Evolutionary conservation across 2,888 invertebrate genomes (phyloP).

Genomic region (Operophtera brumata): DNA sequence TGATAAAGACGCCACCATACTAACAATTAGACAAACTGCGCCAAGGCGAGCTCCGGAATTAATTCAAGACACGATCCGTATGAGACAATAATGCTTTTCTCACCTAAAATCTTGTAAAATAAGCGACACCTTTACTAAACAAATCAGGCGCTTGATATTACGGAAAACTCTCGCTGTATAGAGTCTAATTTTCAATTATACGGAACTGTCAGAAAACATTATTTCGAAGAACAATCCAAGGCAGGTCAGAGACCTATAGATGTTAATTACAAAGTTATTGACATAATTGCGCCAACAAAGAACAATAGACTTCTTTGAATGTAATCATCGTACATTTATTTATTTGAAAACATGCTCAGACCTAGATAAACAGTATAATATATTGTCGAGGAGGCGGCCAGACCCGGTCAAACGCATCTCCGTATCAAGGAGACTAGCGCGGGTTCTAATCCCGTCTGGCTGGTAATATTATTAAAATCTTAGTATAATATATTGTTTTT

Average conservation of each 20-base stretch:
- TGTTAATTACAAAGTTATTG: constrained; percentile 10
- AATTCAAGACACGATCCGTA: constrained; percentile 49
- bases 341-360: too few species aligned
- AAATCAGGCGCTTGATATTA: constrained; percentile 2
- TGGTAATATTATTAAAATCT: too few species aligned
- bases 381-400: too few species aligned
- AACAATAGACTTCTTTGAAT: constrained; percentile 14
- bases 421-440: too few species aligned
- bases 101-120: constrained; percentile 35
- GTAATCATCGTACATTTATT: not conserved
- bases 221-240: too few species aligned
- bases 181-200: not conserved
- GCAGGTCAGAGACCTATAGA: too few species aligned
- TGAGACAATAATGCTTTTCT: constrained; percentile 42
- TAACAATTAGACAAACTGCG: constrained; percentile 11
- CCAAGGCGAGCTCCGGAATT: constrained; percentile 32
- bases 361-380: too few species aligned
- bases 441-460: too few species aligned
- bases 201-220: too few species aligned
- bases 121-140: constrained; percentile 11
- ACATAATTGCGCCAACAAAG: constrained; percentile 9
- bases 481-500: too few species aligned
- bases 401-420: too few species aligned
- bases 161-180: not conserved
- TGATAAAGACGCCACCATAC: constrained; percentile 14